phyloP scores from a whole-genome alignment of 2,797 vertebrate genomes.

The Trachops cirrhosus region DNA sequence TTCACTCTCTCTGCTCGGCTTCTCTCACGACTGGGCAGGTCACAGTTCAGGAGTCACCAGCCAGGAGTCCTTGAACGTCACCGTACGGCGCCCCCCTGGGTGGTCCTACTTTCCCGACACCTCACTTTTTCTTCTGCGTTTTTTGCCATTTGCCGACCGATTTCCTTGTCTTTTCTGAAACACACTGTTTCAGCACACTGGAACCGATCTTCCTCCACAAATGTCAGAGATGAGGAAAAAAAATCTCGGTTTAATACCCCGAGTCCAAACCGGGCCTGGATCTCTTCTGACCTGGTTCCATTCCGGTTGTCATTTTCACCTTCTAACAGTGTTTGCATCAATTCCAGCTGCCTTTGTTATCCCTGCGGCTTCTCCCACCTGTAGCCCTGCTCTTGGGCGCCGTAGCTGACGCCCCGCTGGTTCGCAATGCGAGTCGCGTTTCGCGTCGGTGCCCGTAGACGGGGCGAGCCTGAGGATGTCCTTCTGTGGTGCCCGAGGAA shows the following conservation, averaged over 20 bases:
- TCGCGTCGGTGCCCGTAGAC: fast-evolving
- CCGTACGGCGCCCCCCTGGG: fast-evolving
- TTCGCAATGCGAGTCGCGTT: fast-evolving
- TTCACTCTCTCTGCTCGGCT: too few species aligned
- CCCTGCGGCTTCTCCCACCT: not conserved
- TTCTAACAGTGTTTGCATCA: not conserved
- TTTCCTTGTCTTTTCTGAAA: not conserved
- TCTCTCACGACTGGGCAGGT: too few species aligned
- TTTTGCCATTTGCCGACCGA: not conserved
- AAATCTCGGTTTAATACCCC: not conserved
- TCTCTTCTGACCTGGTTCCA: not conserved
- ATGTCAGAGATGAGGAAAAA: not conserved
- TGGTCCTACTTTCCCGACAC: not conserved
- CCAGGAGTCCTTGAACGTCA: too few species aligned
- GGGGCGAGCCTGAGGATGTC: fast-evolving
- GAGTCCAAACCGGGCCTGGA: not conserved
- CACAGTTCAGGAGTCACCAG: fast-evolving
- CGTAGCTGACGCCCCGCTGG: too few species aligned
- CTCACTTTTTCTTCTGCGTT: not conserved
- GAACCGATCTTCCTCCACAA: not conserved
- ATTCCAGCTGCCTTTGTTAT: too few species aligned
- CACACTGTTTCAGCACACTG: not conserved
- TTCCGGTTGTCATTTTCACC: not conserved
- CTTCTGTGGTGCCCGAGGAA: not conserved
- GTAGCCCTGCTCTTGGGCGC: fast-evolving